phyloP scores from a whole-genome alignment of 2,113 vertebrate genomes.

The Trogon melanurus region DNA sequence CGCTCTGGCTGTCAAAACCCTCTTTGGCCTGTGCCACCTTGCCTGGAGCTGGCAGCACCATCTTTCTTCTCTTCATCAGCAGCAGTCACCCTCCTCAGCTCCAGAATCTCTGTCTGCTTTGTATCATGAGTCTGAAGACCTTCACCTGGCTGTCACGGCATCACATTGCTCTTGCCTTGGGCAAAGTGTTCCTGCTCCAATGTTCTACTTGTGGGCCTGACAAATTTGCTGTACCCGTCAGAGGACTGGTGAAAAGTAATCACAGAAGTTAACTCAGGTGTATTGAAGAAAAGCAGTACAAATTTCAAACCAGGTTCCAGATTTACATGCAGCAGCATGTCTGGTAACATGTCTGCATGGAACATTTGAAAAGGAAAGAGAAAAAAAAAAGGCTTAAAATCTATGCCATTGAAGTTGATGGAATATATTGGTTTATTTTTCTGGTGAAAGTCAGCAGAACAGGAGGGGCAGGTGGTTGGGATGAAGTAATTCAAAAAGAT shows the following conservation, averaged over 20 bases:
- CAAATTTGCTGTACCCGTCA: neutral
- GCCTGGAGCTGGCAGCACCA: neutral
- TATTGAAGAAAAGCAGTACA: neutral
- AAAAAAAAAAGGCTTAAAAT: neutral
- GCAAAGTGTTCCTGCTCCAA: neutral
- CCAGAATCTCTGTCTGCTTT: fast-evolving
- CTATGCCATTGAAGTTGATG: fast-evolving
- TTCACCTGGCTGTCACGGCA: fast-evolving
- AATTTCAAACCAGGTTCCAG: neutral
- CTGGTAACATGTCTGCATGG: neutral
- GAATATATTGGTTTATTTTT: neutral
- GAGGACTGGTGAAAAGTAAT: neutral
- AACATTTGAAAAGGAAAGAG: neutral
- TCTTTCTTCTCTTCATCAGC: neutral
- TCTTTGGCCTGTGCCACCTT: fast-evolving
- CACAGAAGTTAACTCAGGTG: neutral
- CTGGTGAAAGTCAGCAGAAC: neutral
- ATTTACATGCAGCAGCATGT: neutral
- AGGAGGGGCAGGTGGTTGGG: neutral
- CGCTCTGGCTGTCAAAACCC: neutral
- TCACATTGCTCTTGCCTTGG: neutral
- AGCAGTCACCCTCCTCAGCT: neutral
- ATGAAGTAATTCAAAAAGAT: neutral
- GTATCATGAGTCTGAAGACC: fast-evolving
- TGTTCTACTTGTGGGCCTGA: neutral